Evolutionary conservation across 1,140 invertebrate genomes (phyloP).

Genomic region (Ridgeia piscesae): DNA sequence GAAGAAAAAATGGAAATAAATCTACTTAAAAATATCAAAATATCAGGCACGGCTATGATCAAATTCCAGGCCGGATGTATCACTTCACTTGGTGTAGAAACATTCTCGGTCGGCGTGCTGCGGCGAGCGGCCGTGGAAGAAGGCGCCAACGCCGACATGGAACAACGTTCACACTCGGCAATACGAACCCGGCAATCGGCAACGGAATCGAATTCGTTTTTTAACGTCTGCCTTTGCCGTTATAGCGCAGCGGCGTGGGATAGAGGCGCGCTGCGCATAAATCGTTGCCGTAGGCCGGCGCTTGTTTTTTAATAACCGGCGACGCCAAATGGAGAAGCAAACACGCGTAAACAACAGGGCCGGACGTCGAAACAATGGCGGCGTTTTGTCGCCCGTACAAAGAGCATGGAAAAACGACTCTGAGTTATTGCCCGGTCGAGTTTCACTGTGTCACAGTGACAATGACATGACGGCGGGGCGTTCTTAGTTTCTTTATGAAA

Average conservation of each 20-base stretch:
- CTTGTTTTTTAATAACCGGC: neutral
- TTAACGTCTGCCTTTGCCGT: neutral
- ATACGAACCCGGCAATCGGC: neutral
- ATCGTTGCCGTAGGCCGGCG: neutral
- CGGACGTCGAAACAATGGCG: neutral
- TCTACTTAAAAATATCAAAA: too few species aligned
- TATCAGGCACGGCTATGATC: too few species aligned
- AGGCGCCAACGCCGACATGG: neutral
- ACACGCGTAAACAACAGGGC: neutral
- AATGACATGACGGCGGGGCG: neutral
- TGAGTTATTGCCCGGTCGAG: neutral
- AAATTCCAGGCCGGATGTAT: neutral
- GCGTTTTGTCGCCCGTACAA: neutral
- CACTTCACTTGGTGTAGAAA: neutral
- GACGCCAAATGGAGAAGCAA: neutral
- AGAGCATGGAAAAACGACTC: neutral
- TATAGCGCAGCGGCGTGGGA: neutral
- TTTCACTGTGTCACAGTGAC: neutral
- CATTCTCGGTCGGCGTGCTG: neutral
- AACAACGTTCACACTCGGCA: neutral
- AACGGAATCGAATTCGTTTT: neutral
- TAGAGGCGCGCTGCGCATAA: neutral
- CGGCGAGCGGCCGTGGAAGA: too few species aligned
- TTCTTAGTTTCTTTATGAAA: too few species aligned
- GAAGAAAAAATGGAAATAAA: too few species aligned